Conservation (phyloP, 1,140 invertebrate genomes). For the Musca vetustissima region DNA sequence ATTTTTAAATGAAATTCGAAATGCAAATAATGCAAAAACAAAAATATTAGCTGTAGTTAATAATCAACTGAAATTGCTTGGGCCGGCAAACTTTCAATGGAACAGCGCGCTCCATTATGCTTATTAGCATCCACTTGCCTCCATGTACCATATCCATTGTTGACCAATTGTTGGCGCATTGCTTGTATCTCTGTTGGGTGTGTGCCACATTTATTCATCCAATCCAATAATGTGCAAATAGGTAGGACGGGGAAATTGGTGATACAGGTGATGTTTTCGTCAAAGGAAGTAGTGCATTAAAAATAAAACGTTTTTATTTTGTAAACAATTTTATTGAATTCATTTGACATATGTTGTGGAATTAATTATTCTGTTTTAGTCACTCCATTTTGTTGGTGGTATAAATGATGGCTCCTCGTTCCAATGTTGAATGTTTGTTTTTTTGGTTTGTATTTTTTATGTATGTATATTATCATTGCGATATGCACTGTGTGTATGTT, state of each 20-base stretch:
- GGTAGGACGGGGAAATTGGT: neutral
- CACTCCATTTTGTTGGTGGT: no score
- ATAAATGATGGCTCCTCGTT: no score
- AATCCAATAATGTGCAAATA: neutral
- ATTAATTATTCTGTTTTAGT: no score
- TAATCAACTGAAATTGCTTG: slow-evolving; percentile 19
- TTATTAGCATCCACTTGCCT: slow-evolving; percentile 48
- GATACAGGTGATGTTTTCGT: neutral
- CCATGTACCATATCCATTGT: slow-evolving; percentile 37
- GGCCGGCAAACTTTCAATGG: slow-evolving; percentile 4
- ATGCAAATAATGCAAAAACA: neutral
- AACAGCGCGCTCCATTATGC: slow-evolving; percentile 4
- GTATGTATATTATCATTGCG: no score
- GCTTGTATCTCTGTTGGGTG: slow-evolving; percentile 46
- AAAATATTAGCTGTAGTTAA: neutral
- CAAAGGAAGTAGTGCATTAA: neutral
- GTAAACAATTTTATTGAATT: no score
- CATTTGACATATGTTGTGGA: no score
- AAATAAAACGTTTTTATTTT: slow-evolving; percentile 2
- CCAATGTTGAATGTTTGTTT: no score
- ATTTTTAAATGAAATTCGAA: neutral
- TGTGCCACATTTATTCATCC: neutral
- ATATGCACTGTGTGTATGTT: no score
- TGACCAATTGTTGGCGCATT: slow-evolving; percentile 46
- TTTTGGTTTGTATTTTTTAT: no score